phyloP scores from a whole-genome alignment of 2,797 vertebrate genomes.

The Neoniphon sammara region DNA sequence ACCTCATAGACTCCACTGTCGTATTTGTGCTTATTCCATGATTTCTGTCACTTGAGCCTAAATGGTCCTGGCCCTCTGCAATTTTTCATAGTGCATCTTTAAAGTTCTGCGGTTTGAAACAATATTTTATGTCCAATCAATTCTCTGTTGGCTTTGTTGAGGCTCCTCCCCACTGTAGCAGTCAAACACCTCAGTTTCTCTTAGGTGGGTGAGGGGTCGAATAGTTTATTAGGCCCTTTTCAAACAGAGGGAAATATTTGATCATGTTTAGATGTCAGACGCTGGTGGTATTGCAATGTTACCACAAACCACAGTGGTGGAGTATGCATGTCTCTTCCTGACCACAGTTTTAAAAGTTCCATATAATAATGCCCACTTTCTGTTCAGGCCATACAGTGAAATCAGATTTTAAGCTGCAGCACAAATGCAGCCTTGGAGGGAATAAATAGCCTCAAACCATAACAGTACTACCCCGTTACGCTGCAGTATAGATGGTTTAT shows the following conservation, averaged over 20 bases:
- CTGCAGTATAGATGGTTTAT: slow-evolving; percentile 4
- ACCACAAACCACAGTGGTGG: not conserved
- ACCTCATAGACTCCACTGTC: no score
- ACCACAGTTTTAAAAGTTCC: not conserved
- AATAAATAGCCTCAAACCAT: slow-evolving; percentile 38
- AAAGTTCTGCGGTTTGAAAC: not conserved
- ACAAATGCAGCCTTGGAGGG: slow-evolving; percentile 23
- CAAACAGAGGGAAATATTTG: slow-evolving; percentile 7
- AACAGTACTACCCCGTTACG: not conserved
- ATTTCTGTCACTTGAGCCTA: no score
- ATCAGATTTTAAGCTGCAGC: slow-evolving; percentile 17
- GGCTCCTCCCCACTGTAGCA: no score
- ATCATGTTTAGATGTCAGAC: slow-evolving; percentile 10
- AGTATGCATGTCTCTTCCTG: not conserved
- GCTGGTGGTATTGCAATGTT: slow-evolving; percentile 2
- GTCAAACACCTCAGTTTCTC: no score
- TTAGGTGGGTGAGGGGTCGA: no score
- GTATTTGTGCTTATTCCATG: no score
- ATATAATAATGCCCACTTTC: slow-evolving; percentile 17
- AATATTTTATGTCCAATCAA: not conserved
- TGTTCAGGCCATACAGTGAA: slow-evolving; percentile 17
- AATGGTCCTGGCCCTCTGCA: no score
- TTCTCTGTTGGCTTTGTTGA: no score
- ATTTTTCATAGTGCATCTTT: no score
- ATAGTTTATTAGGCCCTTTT: not conserved